These are phyloP conservation scores for Acronicta alni DNA, from an alignment of 2,888 invertebrate genomes.

Conservation along the genomic window DNA sequence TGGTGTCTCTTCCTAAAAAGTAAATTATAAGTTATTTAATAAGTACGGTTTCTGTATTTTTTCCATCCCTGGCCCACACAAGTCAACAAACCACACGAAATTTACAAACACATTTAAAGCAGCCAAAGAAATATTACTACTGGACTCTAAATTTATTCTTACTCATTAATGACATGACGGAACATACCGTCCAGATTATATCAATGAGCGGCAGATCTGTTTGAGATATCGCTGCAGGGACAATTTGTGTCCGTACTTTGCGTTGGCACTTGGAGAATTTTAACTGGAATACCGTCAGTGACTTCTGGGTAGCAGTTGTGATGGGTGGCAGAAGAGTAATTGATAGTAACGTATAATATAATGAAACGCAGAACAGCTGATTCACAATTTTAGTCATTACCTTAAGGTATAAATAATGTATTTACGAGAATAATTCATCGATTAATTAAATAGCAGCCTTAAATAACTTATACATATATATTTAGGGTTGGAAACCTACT, in stretches of 20 bases:
- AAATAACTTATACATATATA: too few relatives aligned
- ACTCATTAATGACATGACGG: constrained; percentile 51
- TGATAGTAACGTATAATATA: too few relatives aligned
- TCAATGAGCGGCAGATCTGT: constrained; percentile 49
- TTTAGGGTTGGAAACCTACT: too few relatives aligned
- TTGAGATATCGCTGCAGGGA: constrained; percentile 34
- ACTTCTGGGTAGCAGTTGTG: constrained; percentile 29
- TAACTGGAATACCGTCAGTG: constrained; percentile 20
- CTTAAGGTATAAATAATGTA: too few relatives aligned
- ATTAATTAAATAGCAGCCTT: too few relatives aligned
- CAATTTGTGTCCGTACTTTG: constrained; percentile 29
- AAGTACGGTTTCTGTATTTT: too few relatives aligned
- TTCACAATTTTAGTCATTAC: too few relatives aligned
- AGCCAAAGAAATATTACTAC: constrained; percentile 40
- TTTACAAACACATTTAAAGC: too few relatives aligned
- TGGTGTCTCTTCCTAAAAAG: too few relatives aligned
- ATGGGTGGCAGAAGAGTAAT: background rate
- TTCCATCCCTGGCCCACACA: background rate
- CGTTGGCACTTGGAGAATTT: constrained; percentile 45
- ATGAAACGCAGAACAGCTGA: too few relatives aligned
- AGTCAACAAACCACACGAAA: background rate
- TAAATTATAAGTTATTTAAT: background rate
- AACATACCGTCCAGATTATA: constrained; percentile 39
- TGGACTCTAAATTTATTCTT: constrained; percentile 39
- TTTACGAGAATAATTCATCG: too few relatives aligned